Conservation (phyloP, 2,797 vertebrate species). For the Clarias laeviceps region DNA sequence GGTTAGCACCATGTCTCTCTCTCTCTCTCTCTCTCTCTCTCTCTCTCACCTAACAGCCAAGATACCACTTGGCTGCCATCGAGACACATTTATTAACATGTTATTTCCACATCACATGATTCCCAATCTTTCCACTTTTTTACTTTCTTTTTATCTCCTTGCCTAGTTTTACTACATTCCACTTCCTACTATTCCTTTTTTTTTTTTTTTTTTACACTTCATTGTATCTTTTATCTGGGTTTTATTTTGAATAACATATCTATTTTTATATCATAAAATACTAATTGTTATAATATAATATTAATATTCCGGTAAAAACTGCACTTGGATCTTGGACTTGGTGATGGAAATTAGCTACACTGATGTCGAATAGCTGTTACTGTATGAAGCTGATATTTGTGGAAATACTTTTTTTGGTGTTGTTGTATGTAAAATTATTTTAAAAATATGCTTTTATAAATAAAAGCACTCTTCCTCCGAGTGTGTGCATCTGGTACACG, state of each 20-base stretch:
- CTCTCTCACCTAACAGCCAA: conserved; percentile 61
- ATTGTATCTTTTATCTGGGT: neutral
- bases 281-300: no score
- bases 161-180: neutral
- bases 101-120: conserved; percentile 68
- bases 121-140: conserved; percentile 68
- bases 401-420: neutral
- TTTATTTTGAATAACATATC: neutral
- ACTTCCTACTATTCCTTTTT: conserved; percentile 37
- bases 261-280: neutral
- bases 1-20: conserved; percentile 49
- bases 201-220: conserved; percentile 39
- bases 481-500: neutral
- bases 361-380: neutral
- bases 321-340: neutral
- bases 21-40: conserved; percentile 50
- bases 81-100: conserved; percentile 78
- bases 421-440: neutral
- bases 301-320: neutral
- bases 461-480: neutral
- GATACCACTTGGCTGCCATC: conserved; percentile 80
- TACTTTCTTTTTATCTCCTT: neutral
- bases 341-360: neutral
- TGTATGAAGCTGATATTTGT: neutral
- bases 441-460: neutral